A percentile compares a stretch with the other conserved stretches of the same genome.
phyloP scores from a whole-genome alignment of 2,113 vertebrate species.

The Felis catus region DNA sequence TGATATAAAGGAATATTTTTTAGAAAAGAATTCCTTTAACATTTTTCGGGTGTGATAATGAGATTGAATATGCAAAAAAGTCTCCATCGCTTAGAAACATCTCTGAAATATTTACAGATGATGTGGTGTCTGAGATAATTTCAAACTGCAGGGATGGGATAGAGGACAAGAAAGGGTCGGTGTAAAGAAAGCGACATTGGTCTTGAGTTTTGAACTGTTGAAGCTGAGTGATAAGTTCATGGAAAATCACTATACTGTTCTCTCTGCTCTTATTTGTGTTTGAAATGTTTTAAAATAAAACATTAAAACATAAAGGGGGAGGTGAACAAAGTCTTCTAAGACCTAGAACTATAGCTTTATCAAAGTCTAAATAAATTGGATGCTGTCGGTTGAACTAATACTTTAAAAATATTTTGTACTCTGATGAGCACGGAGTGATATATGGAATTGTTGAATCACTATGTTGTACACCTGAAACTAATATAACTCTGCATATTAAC shows the following conservation, averaged over 20 bases:
- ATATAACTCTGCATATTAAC: neutral
- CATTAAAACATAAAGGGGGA: neutral
- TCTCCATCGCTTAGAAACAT: neutral
- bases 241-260: neutral
- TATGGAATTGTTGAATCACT: neutral
- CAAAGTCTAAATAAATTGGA: neutral
- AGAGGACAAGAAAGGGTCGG: neutral
- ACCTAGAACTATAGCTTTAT: neutral
- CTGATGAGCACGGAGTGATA: neutral
- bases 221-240: neutral
- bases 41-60: neutral
- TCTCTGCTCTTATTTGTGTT: neutral
- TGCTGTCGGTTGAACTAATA: neutral
- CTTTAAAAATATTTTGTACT: constrained; percentile 13
- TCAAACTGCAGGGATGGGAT: neutral
- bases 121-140: neutral
- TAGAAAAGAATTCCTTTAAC: neutral
- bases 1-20: neutral
- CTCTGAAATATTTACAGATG: neutral
- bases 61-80: neutral
- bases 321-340: neutral
- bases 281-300: neutral
- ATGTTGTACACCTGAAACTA: neutral
- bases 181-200: neutral
- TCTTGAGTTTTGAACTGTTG: neutral